A percentile compares a stretch with the other conserved stretches of the same genome.
phyloP scores from a whole-genome alignment of 2,797 vertebrate genomes.

The Pristis pectinata region DNA sequence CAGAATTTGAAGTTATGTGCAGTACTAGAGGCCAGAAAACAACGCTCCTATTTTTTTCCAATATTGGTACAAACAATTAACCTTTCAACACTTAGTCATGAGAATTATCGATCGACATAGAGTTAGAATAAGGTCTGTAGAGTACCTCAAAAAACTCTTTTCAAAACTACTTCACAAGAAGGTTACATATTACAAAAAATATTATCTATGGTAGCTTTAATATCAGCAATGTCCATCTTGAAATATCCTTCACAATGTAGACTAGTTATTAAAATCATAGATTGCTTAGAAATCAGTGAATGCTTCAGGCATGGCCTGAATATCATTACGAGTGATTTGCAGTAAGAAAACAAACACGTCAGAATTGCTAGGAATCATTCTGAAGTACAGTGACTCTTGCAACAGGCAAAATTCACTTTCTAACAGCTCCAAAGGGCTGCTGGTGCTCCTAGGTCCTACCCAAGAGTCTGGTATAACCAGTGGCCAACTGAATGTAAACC shows the following conservation, averaged over 20 bases:
- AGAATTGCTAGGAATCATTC: neutral
- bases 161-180: neutral
- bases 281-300: neutral
- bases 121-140: neutral
- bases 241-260: neutral
- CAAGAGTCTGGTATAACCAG: neutral
- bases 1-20: neutral
- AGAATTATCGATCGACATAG: neutral
- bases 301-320: neutral
- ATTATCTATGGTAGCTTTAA: neutral
- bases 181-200: neutral
- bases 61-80: neutral
- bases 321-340: neutral
- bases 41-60: neutral
- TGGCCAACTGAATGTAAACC: neutral
- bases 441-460: neutral
- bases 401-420: neutral
- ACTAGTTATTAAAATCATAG: neutral
- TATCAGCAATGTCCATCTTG: neutral
- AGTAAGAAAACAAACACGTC: neutral
- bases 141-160: neutral
- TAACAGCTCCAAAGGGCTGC: neutral
- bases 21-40: neutral
- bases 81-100: neutral
- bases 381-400: neutral